phyloP scores from a whole-genome alignment of 1,140 invertebrate species.

The Sitodiplosis mosellana region DNA sequence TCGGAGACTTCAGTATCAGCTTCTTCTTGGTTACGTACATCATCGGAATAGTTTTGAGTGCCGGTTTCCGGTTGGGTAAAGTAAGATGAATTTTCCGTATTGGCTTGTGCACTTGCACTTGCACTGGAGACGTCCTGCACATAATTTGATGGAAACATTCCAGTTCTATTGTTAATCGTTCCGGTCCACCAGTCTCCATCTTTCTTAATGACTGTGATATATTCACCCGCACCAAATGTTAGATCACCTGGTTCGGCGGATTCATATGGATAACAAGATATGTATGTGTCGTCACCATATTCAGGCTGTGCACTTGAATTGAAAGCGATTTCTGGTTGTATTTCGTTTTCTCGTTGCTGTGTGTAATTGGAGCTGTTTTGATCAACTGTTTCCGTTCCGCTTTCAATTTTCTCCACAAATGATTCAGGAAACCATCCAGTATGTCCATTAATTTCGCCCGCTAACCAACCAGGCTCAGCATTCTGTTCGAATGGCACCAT shows the following conservation, averaged over 20 bases:
- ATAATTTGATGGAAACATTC: slow-evolving; percentile 93
- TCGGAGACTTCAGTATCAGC: slow-evolving; percentile 25
- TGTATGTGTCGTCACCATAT: slow-evolving; percentile 37
- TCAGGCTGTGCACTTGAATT: slow-evolving; percentile 19
- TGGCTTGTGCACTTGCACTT: background rate
- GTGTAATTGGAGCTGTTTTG: too few species aligned
- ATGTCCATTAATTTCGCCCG: slow-evolving; percentile 66
- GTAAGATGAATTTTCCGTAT: background rate
- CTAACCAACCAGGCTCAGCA: slow-evolving; percentile 93
- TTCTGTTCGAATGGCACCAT: slow-evolving; percentile 68
- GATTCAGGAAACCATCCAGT: slow-evolving; percentile 97
- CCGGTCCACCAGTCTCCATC: slow-evolving; percentile 99
- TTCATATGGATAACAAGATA: slow-evolving; percentile 66
- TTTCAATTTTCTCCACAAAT: slow-evolving; percentile 73
- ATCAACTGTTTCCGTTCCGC: slow-evolving; percentile 10
- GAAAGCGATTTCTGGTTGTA: slow-evolving; percentile 13
- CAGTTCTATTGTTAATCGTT: slow-evolving; percentile 54
- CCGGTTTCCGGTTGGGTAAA: too few species aligned
- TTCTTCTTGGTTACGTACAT: slow-evolving; percentile 20
- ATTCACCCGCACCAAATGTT: slow-evolving; percentile 76
- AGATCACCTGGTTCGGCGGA: slow-evolving; percentile 83
- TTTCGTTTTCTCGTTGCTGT: slow-evolving; percentile 10
- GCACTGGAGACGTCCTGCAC: slow-evolving; percentile 34
- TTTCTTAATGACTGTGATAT: slow-evolving; percentile 68
- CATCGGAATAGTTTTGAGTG: slow-evolving; percentile 8